Evolutionary conservation across 2,888 invertebrate genomes (phyloP).

Genomic region (Phaonia tiefii): DNA sequence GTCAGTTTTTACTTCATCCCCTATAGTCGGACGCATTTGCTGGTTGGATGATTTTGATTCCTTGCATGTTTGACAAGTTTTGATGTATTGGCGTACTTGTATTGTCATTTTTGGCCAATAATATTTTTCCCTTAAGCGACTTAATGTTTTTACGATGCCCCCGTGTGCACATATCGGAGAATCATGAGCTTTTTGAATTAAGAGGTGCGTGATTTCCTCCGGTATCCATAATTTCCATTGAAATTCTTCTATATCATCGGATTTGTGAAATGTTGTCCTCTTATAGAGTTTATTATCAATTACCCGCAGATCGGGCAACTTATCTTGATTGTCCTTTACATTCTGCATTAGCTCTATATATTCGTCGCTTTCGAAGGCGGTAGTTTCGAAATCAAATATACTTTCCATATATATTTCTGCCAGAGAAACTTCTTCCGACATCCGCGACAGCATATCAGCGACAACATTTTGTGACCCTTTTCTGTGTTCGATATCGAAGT

Average conservation of each 20-base stretch:
- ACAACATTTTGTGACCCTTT: slow-evolving; percentile 46
- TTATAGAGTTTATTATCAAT: slow-evolving; percentile 13
- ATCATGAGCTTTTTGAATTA: slow-evolving; percentile 20
- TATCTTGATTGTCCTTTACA: background rate
- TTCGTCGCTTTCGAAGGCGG: slow-evolving; percentile 16
- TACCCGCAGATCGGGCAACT: background rate
- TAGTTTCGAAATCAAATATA: slow-evolving; percentile 15
- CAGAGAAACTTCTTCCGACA: background rate
- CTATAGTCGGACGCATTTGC: background rate
- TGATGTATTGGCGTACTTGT: background rate
- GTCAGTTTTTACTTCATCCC: background rate
- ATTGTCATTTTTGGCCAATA: background rate
- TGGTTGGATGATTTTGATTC: background rate
- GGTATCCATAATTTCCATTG: slow-evolving; percentile 24
- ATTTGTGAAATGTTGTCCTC: background rate
- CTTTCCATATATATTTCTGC: slow-evolving; percentile 10
- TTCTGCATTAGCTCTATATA: slow-evolving; percentile 8
- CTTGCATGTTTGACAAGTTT: background rate
- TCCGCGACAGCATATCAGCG: slow-evolving; percentile 3
- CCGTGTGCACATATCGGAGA: background rate
- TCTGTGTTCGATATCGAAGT: slow-evolving; percentile 32
- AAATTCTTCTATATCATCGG: background rate
- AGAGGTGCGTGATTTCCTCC: background rate
- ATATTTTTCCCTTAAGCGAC: background rate
- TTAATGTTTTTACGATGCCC: background rate